These are phyloP conservation scores for Drosophila lini DNA, from an alignment of 1,140 invertebrate species.

Conservation along the genomic window DNA sequence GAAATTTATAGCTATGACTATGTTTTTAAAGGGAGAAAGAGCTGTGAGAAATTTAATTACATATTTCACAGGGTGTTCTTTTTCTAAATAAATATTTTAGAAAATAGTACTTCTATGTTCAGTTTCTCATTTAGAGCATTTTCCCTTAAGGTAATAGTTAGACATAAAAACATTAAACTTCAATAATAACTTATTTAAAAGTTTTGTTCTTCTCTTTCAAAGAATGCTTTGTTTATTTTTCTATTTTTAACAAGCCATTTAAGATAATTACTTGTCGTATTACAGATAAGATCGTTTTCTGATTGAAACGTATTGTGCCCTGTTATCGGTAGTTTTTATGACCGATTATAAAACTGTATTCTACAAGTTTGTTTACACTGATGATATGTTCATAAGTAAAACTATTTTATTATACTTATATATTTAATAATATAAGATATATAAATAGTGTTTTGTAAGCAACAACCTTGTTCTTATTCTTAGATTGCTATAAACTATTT, in stretches of 20 bases:
- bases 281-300: slow-evolving; percentile 14
- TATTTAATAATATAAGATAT: too few relatives aligned
- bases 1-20: background rate
- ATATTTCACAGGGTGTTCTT: background rate
- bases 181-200: too few relatives aligned
- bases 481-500: slow-evolving; percentile 9
- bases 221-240: background rate
- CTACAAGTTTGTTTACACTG: background rate
- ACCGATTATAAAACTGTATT: slow-evolving; percentile 14
- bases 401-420: too few relatives aligned
- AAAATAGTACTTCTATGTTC: too few relatives aligned
- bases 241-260: slow-evolving; percentile 12
- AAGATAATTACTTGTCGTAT: slow-evolving; percentile 10
- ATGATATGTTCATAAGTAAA: background rate
- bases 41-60: background rate
- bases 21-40: background rate
- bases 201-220: background rate
- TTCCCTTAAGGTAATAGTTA: background rate
- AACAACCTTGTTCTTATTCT: background rate
- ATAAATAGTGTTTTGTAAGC: background rate
- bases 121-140: too few relatives aligned
- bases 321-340: slow-evolving; percentile 12
- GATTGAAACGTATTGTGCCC: slow-evolving; percentile 1
- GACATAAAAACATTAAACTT: background rate
- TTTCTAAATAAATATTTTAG: too few relatives aligned